These are phyloP conservation scores for Uloborus diversus DNA, from an alignment of 1,140 invertebrate species.

Conservation along the genomic window DNA sequence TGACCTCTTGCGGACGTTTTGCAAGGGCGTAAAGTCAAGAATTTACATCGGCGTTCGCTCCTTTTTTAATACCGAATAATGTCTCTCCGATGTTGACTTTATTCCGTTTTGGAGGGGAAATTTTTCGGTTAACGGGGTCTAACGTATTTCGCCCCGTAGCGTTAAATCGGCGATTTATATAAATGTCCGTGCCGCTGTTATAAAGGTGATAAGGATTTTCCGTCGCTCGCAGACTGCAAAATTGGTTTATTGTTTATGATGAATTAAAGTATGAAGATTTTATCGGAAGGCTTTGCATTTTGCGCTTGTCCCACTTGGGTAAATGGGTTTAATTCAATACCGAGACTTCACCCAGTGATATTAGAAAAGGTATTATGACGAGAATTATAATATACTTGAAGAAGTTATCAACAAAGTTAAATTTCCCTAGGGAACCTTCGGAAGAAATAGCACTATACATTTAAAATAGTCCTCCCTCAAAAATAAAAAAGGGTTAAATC, in stretches of 20 bases:
- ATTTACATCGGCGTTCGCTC: conserved; percentile 38
- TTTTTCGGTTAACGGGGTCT: too few species aligned
- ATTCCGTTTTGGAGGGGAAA: neutral
- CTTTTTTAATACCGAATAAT: conserved; percentile 51
- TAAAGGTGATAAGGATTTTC: conserved; percentile 8
- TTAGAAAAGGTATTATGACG: too few species aligned
- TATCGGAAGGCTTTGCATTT: neutral
- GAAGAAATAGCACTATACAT: too few species aligned
- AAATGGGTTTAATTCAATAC: too few species aligned
- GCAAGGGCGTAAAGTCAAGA: conserved; percentile 27
- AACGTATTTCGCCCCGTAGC: too few species aligned
- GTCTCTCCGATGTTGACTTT: conserved; percentile 39
- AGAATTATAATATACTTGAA: too few species aligned
- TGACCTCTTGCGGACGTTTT: conserved; percentile 25
- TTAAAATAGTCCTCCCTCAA: too few species aligned
- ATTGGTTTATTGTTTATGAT: conserved; percentile 50
- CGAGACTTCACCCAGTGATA: too few species aligned
- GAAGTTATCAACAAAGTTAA: too few species aligned
- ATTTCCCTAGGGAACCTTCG: too few species aligned
- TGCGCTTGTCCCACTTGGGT: too few species aligned
- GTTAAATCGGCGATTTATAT: conserved; percentile 45
- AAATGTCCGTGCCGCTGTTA: conserved; percentile 24
- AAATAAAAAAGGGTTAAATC: too few species aligned
- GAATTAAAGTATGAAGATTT: conserved; percentile 21
- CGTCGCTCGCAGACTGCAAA: neutral